Conservation (phyloP, 2,113 vertebrate genomes). For the Diadophis punctatus region DNA sequence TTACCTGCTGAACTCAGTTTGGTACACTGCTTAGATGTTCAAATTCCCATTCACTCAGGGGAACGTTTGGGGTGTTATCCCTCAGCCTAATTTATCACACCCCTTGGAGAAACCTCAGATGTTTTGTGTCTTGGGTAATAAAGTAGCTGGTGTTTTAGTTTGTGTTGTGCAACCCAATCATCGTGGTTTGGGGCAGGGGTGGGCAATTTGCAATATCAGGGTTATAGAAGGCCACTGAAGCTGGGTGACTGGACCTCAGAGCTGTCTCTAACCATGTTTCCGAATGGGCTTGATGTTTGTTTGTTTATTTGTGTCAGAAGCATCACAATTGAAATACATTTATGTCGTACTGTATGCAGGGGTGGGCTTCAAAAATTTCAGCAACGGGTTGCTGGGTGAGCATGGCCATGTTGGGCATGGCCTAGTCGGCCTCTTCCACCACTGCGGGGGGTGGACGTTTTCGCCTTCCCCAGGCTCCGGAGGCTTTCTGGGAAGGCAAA, state of each 20-base stretch:
- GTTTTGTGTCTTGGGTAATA: neutral
- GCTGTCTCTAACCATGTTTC: neutral
- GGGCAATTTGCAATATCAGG: neutral
- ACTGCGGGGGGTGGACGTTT: too few species aligned
- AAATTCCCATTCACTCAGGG: neutral
- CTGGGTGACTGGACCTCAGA: neutral
- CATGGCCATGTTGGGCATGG: too few species aligned
- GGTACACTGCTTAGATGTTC: neutral
- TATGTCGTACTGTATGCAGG: too few species aligned
- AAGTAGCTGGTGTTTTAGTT: neutral
- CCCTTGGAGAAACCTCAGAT: neutral
- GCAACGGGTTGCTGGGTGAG: too few species aligned
- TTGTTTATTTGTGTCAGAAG: too few species aligned
- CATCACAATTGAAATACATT: too few species aligned
- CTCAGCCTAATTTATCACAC: neutral
- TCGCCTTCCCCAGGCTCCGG: too few species aligned
- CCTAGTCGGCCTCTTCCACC: too few species aligned
- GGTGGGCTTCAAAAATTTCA: too few species aligned
- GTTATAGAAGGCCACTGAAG: neutral
- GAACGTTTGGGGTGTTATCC: neutral
- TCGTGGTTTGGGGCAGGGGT: neutral
- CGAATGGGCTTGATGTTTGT: neutral
- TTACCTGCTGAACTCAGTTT: neutral
- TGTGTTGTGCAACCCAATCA: neutral
- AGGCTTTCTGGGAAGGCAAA: too few species aligned